These are phyloP conservation scores for Forbesichthys papilliferus DNA, from an alignment of 2,113 vertebrate genomes.

Conservation along the genomic window DNA sequence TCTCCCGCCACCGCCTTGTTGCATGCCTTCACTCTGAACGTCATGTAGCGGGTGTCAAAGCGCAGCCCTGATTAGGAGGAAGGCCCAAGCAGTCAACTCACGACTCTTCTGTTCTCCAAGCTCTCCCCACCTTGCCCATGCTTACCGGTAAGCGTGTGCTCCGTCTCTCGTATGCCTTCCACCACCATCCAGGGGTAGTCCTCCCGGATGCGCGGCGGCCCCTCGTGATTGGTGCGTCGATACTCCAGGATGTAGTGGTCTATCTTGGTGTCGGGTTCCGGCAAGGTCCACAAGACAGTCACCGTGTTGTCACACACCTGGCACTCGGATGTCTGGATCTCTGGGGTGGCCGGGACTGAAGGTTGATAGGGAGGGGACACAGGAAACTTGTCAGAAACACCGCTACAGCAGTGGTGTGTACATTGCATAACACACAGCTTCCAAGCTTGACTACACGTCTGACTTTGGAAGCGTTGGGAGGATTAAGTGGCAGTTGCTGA, in stretches of 20 bases:
- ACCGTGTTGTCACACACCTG: slow-evolving; percentile 93
- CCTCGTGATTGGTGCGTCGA: slow-evolving; percentile 90
- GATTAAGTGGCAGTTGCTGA: too few relatives aligned
- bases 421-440: too few relatives aligned
- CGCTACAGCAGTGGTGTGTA: too few relatives aligned
- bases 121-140: background rate
- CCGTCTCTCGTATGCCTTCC: slow-evolving; percentile 86
- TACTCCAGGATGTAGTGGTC: slow-evolving; percentile 93
- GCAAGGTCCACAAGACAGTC: slow-evolving; percentile 84
- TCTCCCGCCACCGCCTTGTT: slow-evolving; percentile 96
- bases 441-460: too few relatives aligned
- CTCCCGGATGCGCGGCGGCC: slow-evolving; percentile 87
- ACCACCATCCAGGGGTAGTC: slow-evolving; percentile 97
- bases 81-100: background rate
- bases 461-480: too few relatives aligned
- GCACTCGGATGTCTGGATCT: slow-evolving; percentile 86
- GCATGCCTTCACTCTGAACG: slow-evolving; percentile 90
- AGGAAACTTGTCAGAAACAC: background rate
- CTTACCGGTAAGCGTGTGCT: slow-evolving; percentile 85
- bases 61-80: slow-evolving; percentile 73
- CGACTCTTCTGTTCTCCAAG: background rate
- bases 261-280: slow-evolving; percentile 87
- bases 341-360: slow-evolving; percentile 87
- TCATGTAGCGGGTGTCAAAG: slow-evolving; percentile 93
- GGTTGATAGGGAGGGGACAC: slow-evolving; percentile 2